phyloP scores from a whole-genome alignment of 2,888 invertebrate species.

The Prosapia bicincta region DNA sequence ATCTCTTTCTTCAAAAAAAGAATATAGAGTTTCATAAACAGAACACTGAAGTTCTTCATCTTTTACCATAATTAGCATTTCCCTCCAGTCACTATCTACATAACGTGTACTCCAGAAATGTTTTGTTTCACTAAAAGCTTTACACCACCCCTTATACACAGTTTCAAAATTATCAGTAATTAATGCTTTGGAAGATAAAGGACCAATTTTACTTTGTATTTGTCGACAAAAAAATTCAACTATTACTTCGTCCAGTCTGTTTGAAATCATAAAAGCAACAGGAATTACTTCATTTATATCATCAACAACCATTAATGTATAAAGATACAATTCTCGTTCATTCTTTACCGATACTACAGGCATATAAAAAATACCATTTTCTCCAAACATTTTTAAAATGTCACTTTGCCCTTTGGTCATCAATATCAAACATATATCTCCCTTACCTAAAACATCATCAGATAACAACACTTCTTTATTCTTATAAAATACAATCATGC shows the following conservation, averaged over 20 bases:
- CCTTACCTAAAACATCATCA: neutral
- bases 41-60: conserved; percentile 34
- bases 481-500: conserved; percentile 29
- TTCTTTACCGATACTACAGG: conserved; percentile 14
- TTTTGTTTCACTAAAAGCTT: conserved; percentile 30
- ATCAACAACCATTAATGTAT: conserved; percentile 32
- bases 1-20: conserved; percentile 28
- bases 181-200: conserved; percentile 31
- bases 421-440: conserved; percentile 24
- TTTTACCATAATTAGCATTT: conserved; percentile 28
- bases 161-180: conserved; percentile 33
- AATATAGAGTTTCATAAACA: conserved; percentile 35
- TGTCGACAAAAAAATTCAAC: conserved; percentile 30
- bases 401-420: conserved; percentile 33
- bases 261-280: conserved; percentile 35
- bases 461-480: conserved; percentile 18
- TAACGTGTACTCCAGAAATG: conserved; percentile 33
- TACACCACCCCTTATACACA: conserved; percentile 31
- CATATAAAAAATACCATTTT: conserved; percentile 29
- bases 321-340: conserved; percentile 26
- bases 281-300: conserved; percentile 34
- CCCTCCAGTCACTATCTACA: conserved; percentile 33
- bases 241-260: conserved; percentile 20
- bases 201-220: conserved; percentile 28
- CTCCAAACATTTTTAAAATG: conserved; percentile 24